Evolutionary conservation across 2,113 vertebrate species (phyloP), one percentile per base, ranked within the genome.

Genomic region (Dromas ardeola): DNA sequence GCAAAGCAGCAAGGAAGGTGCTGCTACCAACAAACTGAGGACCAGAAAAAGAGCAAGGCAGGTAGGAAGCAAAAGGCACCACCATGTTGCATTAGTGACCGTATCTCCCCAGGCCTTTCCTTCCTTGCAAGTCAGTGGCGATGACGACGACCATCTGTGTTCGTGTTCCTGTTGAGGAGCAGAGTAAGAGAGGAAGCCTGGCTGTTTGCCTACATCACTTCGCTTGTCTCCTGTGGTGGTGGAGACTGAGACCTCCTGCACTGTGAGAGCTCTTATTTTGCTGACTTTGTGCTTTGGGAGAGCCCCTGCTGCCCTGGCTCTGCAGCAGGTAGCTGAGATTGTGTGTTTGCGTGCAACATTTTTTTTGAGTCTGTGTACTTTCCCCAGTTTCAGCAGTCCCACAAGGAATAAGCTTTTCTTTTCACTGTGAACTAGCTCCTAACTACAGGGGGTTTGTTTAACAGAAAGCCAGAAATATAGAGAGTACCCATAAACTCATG

Each of bases 141-240:
- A 42, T 42, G 11, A 25, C 9, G 20, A 22, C 1, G 16, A 8
- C 55, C 1, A 1, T 20, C n/a, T 53, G 18, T 7, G 21, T 12
- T 16, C 26, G 1, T 15, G 11, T 4, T 49, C 30, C 55, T 3
- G 0, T 3, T 38, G 7, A 49, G n/a, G 12, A 77, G 25, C 1
- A 8, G 8, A 58, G 29, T 9, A 36, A 66, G 19, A 8, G 18
- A 65, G 7, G 36, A 62, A 79, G 22, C 52, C 55, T 34, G 38
- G 43, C 55, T 3, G 1, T 7, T 13, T 18, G 34, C 43, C 63
- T 50, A 9, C 14, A 30, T 67, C 1, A 0, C n/a, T 43, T 65
- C 47, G 15, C 14, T 38, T 42, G 72, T 56, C 17, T 90, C 43
- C 62, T 21, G 40, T 23, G 49, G 16, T 12, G 18, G 32, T 36